Base-by-base conservation (phyloP, 2,888 invertebrate genomes). In the Eurytoma californica region DNA sequence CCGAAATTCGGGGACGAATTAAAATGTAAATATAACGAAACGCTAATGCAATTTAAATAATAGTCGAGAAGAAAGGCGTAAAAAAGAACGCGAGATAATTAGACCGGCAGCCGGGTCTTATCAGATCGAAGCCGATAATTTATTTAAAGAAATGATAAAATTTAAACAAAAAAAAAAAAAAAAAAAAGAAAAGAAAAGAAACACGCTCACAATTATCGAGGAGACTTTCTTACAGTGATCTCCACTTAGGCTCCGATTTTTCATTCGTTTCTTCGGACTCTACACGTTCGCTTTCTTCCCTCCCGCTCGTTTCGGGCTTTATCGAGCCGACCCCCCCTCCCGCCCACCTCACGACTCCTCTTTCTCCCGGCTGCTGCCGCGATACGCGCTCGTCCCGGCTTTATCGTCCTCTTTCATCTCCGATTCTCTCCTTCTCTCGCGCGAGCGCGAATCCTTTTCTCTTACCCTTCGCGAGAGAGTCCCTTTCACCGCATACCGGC, bases 301-400 rank as follows among this genome's bases (percentile, higher is more conserved):
- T 69, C 61, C 24, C 72, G 12, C 16, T 55, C 57, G 67, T 57
- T 69, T 47, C 67, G 53, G 53, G 55, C 68, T 55, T 68, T 80
- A 75, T 74, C 67, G 73, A 47, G 55, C 58, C 68, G 66, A 72
- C 72, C 58, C 13, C 49, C 24, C 20, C 51, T 55, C 78, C 66
- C 61, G 20, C 24, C 24, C 24, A 24, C 24, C 24, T 72, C 72
- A 24, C 24, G 2, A 2, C 24, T 24, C 51, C 49, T 65, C 16
- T 77, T 61, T 24, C 57, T 51, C 30, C 3, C 55, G 28, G 30
- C 16, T 68, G 70, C 80, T 77, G 79, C 83, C 83, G 82, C 80
- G 82, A 84, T 82, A 83, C 80, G 79, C 77, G 80, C 79, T 80
- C 69, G n/a, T 2, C 69, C 39, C 65, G 20, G 47, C 74, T 66